Base-by-base conservation (phyloP, 2,888 invertebrate genomes). In the Smittia sp. region DNA sequence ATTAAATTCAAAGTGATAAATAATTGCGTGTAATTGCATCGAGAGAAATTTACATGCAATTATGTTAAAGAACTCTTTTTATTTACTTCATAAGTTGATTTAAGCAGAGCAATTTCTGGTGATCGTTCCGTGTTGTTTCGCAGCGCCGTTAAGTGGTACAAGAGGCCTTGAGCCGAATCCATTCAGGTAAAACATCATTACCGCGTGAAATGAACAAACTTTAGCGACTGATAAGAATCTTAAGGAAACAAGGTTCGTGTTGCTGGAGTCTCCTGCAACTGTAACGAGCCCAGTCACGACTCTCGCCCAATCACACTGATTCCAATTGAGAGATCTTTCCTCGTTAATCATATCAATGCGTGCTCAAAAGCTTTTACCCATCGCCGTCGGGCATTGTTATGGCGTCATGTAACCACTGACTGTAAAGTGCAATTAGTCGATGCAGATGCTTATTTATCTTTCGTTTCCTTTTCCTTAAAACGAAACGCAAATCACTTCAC, bases 1-100 rank as follows among this genome's bases (percentile, higher is more conserved):
- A 46, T 46, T 46, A 46, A 46, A 46, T 25, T 65, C 41, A 65
- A 73, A 73, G 73, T 73, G 73, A 73, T 73, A 73, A 73, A 73
- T 73, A 73, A 73, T 73, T 73, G 65, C 65, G 46, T 73, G 73
- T 63, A 25, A 63, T 63, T 63, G 63, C 25, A 27, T 24, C 24
- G 58, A 18, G 20, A 58, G 18, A 22, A 27, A 63, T 27, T 63
- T 63, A 63, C 25, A 25, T 63, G 27, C 27, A 25, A 63, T 63
- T 63, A 63, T 25, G 63, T 3, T 1, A 58, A 58, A 58, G 32
- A 32, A 32, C 52, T 46, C n/a, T 6, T 46, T 46, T 46, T 11
- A 15, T 46, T 46, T 46, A 3, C n/a, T 46, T 18, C n/a, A 46
- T 46, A 18, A 46, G 4, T 46, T 32, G 32, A 32, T 32, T 32